Evolutionary conservation across 1,140 invertebrate genomes (phyloP).

Genomic region (Drosophila tristis): DNA sequence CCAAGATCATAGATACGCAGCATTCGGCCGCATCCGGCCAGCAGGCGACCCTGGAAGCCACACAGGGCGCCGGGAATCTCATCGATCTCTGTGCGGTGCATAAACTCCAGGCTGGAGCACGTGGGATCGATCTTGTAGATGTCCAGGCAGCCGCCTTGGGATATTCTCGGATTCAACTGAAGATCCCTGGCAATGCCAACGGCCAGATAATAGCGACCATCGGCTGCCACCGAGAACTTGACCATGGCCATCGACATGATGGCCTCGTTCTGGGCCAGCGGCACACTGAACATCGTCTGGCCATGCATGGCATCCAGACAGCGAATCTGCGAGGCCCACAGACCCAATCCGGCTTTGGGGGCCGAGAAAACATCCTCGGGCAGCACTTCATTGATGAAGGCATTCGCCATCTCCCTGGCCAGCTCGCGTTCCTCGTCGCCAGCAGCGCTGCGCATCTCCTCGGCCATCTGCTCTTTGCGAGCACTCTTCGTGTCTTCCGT

Average conservation of each 20-base stretch:
- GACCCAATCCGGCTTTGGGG: slow-evolving; percentile 96
- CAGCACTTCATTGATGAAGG: slow-evolving; percentile 97
- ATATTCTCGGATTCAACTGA: slow-evolving; percentile 90
- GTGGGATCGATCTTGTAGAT: slow-evolving; percentile 87
- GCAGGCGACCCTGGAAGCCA: slow-evolving; percentile 94
- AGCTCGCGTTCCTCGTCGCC: slow-evolving; percentile 97
- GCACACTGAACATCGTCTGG: slow-evolving; percentile 91
- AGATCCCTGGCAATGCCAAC: slow-evolving; percentile 96
- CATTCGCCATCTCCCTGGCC: slow-evolving; percentile 98
- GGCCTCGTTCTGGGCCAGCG: slow-evolving; percentile 98
- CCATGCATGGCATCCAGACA: slow-evolving; percentile 95
- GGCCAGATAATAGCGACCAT: slow-evolving; percentile 80
- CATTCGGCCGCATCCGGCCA: slow-evolving; percentile 96
- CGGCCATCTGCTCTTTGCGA: slow-evolving; percentile 91
- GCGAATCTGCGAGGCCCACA: slow-evolving; percentile 98
- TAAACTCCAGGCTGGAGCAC: slow-evolving; percentile 92
- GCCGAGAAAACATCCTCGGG: slow-evolving; percentile 97
- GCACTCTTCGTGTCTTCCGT: slow-evolving; percentile 98
- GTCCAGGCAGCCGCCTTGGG: slow-evolving; percentile 69
- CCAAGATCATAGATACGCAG: slow-evolving; percentile 98
- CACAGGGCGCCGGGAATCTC: slow-evolving; percentile 96
- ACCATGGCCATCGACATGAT: slow-evolving; percentile 92
- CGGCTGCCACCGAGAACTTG: slow-evolving; percentile 81
- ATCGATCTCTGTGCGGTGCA: slow-evolving; percentile 97
- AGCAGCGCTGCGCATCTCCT: slow-evolving; percentile 97